Evolutionary conservation across 2,888 invertebrate genomes (phyloP).

Genomic region (Parapristionchus giblindavisi): DNA sequence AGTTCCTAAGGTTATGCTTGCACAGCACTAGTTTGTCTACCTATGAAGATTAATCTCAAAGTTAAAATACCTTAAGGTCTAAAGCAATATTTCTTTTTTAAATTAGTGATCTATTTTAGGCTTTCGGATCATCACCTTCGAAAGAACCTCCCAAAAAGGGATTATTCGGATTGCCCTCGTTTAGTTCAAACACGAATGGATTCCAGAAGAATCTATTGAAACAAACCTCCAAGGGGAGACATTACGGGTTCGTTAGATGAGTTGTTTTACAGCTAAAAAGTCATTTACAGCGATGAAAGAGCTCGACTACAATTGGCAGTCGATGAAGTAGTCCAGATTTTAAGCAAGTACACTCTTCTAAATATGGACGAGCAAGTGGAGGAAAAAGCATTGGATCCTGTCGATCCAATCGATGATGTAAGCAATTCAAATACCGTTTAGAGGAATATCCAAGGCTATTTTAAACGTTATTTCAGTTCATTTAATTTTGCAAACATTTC

Average conservation of each 20-base stretch:
- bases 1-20: constrained; percentile 1
- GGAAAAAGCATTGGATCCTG: constrained; percentile 46
- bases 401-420: constrained; percentile 48
- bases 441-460: neutral
- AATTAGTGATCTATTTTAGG: too few relatives aligned
- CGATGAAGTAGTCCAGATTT: constrained; percentile 75
- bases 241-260: constrained; percentile 81
- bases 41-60: too few relatives aligned
- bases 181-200: constrained; percentile 80
- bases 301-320: constrained; percentile 91
- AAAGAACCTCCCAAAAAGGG: constrained; percentile 41
- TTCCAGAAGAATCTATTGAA: constrained; percentile 85
- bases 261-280: neutral
- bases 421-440: neutral
- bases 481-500: neutral
- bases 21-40: neutral
- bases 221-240: constrained; percentile 84
- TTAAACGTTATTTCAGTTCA: neutral
- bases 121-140: constrained; percentile 44
- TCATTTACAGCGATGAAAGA: constrained; percentile 80
- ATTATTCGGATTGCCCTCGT: constrained; percentile 78
- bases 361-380: constrained; percentile 51
- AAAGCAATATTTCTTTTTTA: too few relatives aligned
- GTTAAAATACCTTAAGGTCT: too few relatives aligned
- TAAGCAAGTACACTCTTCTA: constrained; percentile 69